These are phyloP conservation scores for Hippocampus comes DNA, from an alignment of 2,113 vertebrate genomes.

Conservation along the genomic window DNA sequence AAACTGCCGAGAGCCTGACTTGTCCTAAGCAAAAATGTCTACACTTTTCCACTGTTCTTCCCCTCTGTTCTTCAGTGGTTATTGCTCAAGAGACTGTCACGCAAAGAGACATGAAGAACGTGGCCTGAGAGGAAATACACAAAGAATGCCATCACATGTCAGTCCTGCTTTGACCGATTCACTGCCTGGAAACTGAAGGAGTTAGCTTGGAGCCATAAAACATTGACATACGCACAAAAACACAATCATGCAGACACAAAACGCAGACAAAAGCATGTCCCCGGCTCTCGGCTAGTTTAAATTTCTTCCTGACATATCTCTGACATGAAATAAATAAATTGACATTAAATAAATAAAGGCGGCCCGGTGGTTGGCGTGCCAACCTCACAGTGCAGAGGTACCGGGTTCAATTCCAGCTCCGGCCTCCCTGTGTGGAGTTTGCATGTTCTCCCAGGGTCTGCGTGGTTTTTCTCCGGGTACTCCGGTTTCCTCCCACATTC, in stretches of 20 bases:
- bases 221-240: conserved; percentile 7
- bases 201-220: conserved; percentile 32
- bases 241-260: conserved; percentile 14
- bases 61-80: conserved; percentile 36
- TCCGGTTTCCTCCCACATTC: too few relatives aligned
- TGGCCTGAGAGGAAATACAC: conserved; percentile 61
- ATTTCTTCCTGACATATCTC: conserved; percentile 52
- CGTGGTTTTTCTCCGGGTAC: too few relatives aligned
- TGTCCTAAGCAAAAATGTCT: conserved; percentile 43
- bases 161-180: conserved; percentile 56
- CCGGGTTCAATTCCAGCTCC: too few relatives aligned
- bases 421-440: too few relatives aligned
- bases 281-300: conserved; percentile 51
- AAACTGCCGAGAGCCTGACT: conserved; percentile 36
- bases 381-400: too few relatives aligned
- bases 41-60: conserved; percentile 37
- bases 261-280: not conserved
- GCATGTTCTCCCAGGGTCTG: too few relatives aligned
- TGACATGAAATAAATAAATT: conserved; percentile 16
- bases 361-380: too few relatives aligned
- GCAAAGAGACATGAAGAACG: conserved; percentile 60
- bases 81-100: conserved; percentile 52
- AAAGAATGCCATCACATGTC: conserved; percentile 62
- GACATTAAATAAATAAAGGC: too few relatives aligned
- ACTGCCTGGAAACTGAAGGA: conserved; percentile 18